Evolutionary conservation across 92 coral and sea anemone genomes (phyloP).

Genomic region (Zoanthus sansibaricus): DNA sequence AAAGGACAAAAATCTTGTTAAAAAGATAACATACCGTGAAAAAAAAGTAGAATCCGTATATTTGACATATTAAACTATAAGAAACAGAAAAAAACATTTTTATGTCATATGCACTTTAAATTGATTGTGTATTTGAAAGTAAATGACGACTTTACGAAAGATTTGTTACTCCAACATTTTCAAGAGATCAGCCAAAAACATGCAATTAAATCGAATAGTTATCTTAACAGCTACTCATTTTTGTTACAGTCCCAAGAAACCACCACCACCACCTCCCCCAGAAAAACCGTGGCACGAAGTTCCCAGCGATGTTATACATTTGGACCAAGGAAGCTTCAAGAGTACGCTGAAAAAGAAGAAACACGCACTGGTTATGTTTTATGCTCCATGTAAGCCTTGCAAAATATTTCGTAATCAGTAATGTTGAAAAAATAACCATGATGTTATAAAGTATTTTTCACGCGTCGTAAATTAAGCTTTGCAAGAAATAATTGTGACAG

Average conservation of each 20-base stretch:
- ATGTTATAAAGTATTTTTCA: too few relatives aligned
- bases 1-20: too few relatives aligned
- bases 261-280: conserved; percentile 98
- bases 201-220: neutral
- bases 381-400: conserved; percentile 94
- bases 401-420: neutral
- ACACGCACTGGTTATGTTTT: conserved; percentile 98
- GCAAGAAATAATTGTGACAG: too few relatives aligned
- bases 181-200: neutral
- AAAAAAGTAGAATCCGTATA: too few relatives aligned
- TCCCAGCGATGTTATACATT: conserved; percentile 80
- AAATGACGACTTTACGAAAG: neutral
- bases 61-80: too few relatives aligned
- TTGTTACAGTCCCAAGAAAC: conserved; percentile 89
- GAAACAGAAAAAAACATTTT: too few relatives aligned
- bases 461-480: too few relatives aligned
- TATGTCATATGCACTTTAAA: too few relatives aligned
- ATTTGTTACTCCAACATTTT: neutral
- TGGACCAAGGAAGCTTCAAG: conserved; percentile 86
- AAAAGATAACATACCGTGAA: too few relatives aligned
- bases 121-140: neutral
- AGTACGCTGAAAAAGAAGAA: conserved; percentile 92
- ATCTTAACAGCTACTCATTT: neutral
- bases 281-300: conserved; percentile 96
- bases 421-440: too few relatives aligned